These are phyloP conservation scores for Terrapene triunguis DNA, from an alignment of 2,113 vertebrate genomes.

Conservation along the genomic window DNA sequence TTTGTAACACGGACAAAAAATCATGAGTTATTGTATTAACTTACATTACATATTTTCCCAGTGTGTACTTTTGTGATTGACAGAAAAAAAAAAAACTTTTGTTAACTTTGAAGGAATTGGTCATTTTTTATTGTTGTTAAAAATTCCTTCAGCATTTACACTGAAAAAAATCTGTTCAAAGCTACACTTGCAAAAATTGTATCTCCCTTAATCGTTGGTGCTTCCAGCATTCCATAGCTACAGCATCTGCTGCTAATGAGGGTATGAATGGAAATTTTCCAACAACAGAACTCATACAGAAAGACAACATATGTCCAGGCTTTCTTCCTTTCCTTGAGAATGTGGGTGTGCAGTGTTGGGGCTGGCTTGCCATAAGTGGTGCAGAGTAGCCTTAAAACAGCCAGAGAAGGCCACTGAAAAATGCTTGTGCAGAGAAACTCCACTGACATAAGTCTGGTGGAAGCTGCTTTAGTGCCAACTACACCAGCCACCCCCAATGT, in stretches of 20 bases:
- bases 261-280: neutral
- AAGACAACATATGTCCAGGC: neutral
- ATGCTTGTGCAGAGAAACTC: neutral
- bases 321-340: neutral
- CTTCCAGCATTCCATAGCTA: neutral
- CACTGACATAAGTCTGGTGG: neutral
- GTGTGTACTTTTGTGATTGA: neutral
- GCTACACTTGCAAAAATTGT: neutral
- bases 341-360: neutral
- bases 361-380: neutral
- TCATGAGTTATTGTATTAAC: slow-evolving; percentile 37
- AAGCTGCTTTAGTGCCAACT: neutral
- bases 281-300: neutral
- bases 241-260: neutral
- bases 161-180: neutral
- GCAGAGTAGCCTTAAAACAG: neutral
- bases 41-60: slow-evolving; percentile 52
- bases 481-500: neutral
- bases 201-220: slow-evolving; percentile 24
- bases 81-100: slow-evolving; percentile 40
- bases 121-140: slow-evolving; percentile 35
- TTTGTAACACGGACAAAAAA: slow-evolving; percentile 3
- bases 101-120: slow-evolving; percentile 42
- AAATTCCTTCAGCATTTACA: slow-evolving; percentile 16
- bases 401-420: neutral